These are phyloP conservation scores for Mobula hypostoma DNA, from an alignment of 2,113 vertebrate species.

Conservation along the genomic window DNA sequence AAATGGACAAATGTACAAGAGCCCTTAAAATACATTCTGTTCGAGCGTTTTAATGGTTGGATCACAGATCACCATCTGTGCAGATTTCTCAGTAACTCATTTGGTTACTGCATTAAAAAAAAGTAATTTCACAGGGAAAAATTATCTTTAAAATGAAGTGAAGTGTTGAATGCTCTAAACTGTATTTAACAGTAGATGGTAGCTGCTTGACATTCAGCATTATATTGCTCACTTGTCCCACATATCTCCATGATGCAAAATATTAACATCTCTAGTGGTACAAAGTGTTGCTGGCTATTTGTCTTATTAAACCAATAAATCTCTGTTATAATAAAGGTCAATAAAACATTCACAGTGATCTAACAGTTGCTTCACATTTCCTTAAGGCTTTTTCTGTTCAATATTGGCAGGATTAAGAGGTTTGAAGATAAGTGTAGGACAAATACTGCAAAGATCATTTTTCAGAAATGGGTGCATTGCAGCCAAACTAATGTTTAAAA, in stretches of 20 bases:
- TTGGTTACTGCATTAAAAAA: background rate
- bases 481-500: background rate
- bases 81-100: background rate
- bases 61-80: background rate
- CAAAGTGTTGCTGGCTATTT: background rate
- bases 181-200: background rate
- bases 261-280: background rate
- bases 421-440: background rate
- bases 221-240: background rate
- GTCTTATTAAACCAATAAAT: background rate
- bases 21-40: background rate
- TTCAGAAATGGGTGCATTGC: background rate
- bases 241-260: background rate
- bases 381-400: background rate
- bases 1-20: background rate
- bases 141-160: background rate
- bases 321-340: background rate
- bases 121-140: background rate
- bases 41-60: background rate
- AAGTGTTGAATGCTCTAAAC: background rate
- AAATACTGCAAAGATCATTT: background rate
- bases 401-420: background rate
- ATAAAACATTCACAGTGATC: constrained; percentile 4
- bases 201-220: background rate
- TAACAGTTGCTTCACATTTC: background rate